Evolutionary conservation across 2,113 vertebrate species (phyloP), one percentile per base, ranked within the genome.

Genomic region (Morphnarchus princeps): DNA sequence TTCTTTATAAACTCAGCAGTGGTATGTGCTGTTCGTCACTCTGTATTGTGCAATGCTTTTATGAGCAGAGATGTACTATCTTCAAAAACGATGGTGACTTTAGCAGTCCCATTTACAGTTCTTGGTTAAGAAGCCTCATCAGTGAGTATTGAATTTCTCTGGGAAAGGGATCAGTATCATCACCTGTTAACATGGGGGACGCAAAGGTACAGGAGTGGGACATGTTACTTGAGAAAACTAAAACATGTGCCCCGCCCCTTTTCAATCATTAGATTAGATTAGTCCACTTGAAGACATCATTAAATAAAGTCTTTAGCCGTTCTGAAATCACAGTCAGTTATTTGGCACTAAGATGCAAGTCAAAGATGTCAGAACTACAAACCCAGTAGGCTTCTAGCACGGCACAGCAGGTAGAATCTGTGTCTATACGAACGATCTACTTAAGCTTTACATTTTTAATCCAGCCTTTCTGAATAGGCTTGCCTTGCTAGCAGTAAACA

Each of bases 341-440:
- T n/a, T 72, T 47, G 26, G 42, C 18, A 42, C 11, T 17, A 32
- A 57, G 24, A 7, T 36, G 34, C 7, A 3, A 40, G 19, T 34
- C 83, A 28, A 10, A 16, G 40, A 7, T 58, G 21, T 65, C 50
- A 32, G 36, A 65, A 26, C 19, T 69, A 5, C 7, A 63, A 57
- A 22, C 6, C 7, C 28, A 28, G 6, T 11, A 40, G 4, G 16
- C 31, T 77, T 89, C 43, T 61, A 67, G 47, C 36, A n/a, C 0
- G 2, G 26, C 55, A 15, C 7, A 36, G 21, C 34, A 71, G 15
- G 34, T 58, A 11, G 10, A 50, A 55, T 16, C 25, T n/a, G 6
- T 34, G 24, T 38, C 16, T n/a, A 6, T 11, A 14, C 0, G 0
- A 49, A 59, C 7, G 63, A n/a, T 42, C 6, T 69, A 31, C 49